Conservation (phyloP, 2,113 vertebrate genomes). For the Nanger granti region DNA sequence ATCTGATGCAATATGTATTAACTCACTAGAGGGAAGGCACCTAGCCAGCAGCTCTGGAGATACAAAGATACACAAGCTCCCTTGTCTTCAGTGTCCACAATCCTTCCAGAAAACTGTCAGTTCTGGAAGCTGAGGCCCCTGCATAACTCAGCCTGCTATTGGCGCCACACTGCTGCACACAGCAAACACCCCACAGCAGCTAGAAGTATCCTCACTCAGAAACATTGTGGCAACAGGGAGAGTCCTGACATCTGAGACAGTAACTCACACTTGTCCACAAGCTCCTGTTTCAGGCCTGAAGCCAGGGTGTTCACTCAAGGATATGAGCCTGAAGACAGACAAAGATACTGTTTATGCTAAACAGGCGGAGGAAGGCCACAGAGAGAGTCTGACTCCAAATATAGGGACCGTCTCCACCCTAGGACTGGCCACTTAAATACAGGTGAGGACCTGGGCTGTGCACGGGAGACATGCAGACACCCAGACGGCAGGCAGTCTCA, state of each 20-base stretch:
- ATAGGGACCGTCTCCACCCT: neutral
- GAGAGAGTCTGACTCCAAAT: neutral
- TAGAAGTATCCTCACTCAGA: neutral
- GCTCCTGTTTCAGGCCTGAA: neutral
- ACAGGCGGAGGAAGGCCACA: neutral
- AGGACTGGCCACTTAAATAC: neutral
- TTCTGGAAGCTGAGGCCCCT: neutral
- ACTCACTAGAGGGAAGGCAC: neutral
- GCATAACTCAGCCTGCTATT: neutral
- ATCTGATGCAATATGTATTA: neutral
- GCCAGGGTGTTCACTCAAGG: neutral
- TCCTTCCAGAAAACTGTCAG: neutral
- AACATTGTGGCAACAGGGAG: neutral
- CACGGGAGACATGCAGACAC: neutral
- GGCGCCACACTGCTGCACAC: neutral
- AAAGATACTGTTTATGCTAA: neutral
- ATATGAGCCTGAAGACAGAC: neutral
- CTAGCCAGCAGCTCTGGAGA: neutral
- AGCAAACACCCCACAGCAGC: neutral
- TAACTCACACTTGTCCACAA: neutral
- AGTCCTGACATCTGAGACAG: neutral
- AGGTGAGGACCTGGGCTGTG: rapidly evolving
- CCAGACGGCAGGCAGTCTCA: neutral
- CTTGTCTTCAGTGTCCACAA: neutral
- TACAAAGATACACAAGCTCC: neutral